These are phyloP conservation scores for Tamandua tetradactyla DNA, from an alignment of 2,797 vertebrate species.

Conservation along the genomic window DNA sequence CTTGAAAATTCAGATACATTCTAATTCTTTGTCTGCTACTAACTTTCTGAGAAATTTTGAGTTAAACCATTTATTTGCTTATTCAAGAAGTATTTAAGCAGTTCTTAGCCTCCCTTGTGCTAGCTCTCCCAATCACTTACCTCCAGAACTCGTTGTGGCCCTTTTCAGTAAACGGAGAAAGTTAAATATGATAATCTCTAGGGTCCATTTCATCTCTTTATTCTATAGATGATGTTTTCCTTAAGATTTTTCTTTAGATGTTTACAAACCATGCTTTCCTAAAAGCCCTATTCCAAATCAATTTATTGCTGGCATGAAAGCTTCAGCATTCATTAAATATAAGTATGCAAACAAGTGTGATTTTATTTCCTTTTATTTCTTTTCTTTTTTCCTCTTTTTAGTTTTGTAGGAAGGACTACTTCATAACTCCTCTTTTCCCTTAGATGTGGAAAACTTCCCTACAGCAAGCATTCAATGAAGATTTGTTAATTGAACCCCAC, in stretches of 20 bases:
- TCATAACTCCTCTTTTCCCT: background rate
- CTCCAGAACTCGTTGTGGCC: background rate
- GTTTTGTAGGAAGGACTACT: background rate
- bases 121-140: background rate
- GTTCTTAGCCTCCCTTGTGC: accelerated
- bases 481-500: background rate
- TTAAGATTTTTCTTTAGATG: background rate
- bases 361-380: background rate
- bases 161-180: background rate
- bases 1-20: background rate
- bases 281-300: background rate
- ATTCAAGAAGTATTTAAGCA: background rate
- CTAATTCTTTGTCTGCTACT: background rate
- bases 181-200: background rate
- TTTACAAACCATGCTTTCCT: conserved; percentile 9
- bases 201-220: background rate
- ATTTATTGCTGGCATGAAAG: conserved; percentile 32
- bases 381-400: background rate
- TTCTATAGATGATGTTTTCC: background rate
- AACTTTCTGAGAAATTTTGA: background rate
- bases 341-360: background rate
- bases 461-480: background rate
- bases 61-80: background rate
- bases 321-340: background rate
- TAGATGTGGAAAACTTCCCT: background rate